Evolutionary conservation across 2,113 vertebrate genomes (phyloP).

Genomic region (Neodontobutis hainanensis): DNA sequence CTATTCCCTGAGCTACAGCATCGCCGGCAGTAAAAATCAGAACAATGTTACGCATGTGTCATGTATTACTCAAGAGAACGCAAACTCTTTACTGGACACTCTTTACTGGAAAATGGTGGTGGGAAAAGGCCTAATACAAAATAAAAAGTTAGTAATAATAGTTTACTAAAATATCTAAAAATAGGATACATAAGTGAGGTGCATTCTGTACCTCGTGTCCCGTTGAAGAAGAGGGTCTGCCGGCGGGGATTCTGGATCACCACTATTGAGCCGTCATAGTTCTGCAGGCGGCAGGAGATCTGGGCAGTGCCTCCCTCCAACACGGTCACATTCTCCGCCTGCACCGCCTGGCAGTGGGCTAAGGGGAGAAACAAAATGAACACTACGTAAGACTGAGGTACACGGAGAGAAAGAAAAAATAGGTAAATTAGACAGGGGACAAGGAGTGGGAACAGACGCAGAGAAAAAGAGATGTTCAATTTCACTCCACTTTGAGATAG

Average conservation of each 20-base stretch:
- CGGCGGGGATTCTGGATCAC: conserved; percentile 92
- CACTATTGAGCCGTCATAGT: conserved; percentile 92
- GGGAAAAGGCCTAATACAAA: too few relatives aligned
- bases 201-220: conserved; percentile 82
- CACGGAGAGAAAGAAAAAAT: conserved; percentile 16
- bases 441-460: conserved; percentile 23
- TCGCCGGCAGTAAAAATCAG: too few relatives aligned
- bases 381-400: conserved; percentile 23
- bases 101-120: too few relatives aligned
- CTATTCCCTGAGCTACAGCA: too few relatives aligned
- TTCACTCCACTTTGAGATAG: conserved; percentile 34
- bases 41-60: too few relatives aligned
- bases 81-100: too few relatives aligned
- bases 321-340: conserved; percentile 91
- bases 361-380: conserved; percentile 40
- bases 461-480: conserved; percentile 34
- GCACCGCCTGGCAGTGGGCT: conserved; percentile 86
- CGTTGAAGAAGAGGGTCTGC: conserved; percentile 94
- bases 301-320: conserved; percentile 88
- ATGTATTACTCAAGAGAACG: too few relatives aligned
- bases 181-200: not conserved
- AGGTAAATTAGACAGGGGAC: conserved; percentile 11
- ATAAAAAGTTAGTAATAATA: too few relatives aligned
- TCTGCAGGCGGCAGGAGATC: conserved; percentile 90
- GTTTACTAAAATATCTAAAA: too few relatives aligned